Conservation (phyloP, 2,888 invertebrate species). For the Stenchaetothrips biformis region DNA sequence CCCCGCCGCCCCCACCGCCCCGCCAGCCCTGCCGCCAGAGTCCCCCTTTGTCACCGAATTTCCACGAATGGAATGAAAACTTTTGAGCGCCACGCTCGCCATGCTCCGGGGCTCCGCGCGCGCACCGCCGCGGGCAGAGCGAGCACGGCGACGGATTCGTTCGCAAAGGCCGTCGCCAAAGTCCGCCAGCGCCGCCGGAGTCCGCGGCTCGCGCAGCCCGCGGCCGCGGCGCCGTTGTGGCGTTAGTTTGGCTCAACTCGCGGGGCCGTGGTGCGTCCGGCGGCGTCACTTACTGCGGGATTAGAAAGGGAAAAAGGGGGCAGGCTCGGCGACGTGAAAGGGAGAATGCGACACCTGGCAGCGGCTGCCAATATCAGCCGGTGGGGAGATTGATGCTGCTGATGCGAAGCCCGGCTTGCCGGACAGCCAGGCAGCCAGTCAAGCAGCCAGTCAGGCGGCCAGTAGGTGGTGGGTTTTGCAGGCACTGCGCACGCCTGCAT, state of each 20-base stretch:
- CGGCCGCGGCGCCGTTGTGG: neutral
- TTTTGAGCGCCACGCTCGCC: too few species aligned
- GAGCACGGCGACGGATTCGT: neutral
- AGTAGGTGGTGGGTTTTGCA: neutral
- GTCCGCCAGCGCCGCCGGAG: neutral
- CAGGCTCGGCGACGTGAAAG: neutral
- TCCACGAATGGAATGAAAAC: too few species aligned
- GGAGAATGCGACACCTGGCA: neutral
- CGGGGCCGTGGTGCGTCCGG: neutral
- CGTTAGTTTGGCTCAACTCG: too few species aligned
- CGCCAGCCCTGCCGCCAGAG: neutral
- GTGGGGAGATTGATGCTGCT: slow-evolving; percentile 1
- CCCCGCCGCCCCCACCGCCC: neutral
- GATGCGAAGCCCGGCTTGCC: neutral
- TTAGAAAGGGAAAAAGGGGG: neutral
- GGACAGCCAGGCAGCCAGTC: neutral
- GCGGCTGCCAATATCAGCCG: slow-evolving; percentile 17
- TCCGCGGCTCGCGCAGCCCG: too few species aligned
- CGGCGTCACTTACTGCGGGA: neutral
- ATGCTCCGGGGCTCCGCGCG: neutral
- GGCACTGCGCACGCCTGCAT: neutral
- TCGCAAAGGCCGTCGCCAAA: neutral
- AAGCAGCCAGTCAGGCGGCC: neutral
- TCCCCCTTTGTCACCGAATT: too few species aligned
- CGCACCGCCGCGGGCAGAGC: neutral